Percentiles rank a stretch among this genome's conserved stretches.
Conservation (phyloP, 2,797 vertebrate species). For the Hyperoplus lanceolatus region DNA sequence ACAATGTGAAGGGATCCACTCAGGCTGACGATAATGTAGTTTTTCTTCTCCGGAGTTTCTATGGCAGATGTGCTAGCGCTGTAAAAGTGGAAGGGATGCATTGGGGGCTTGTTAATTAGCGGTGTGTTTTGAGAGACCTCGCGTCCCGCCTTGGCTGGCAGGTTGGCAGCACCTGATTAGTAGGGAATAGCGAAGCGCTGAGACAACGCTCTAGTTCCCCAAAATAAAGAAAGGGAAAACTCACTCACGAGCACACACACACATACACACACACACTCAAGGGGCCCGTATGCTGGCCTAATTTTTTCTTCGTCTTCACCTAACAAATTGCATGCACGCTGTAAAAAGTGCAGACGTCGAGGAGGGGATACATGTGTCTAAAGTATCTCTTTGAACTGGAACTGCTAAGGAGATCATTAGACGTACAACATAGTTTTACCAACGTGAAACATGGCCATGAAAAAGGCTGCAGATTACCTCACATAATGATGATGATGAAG, state of each 20-base stretch:
- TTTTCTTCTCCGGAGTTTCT: slow-evolving; percentile 78
- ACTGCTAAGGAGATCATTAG: slow-evolving; percentile 71
- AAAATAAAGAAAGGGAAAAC: slow-evolving; percentile 79
- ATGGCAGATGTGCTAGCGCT: slow-evolving; percentile 79
- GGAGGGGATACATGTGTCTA: slow-evolving; percentile 73
- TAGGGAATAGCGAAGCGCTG: slow-evolving; percentile 76
- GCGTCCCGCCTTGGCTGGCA: slow-evolving; percentile 83
- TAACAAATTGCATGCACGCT: slow-evolving; percentile 78
- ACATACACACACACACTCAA: slow-evolving; percentile 40
- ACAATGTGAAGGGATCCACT: slow-evolving; percentile 71
- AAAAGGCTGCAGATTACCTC: slow-evolving; percentile 58
- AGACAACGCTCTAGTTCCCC: slow-evolving; percentile 79
- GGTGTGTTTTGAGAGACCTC: slow-evolving; percentile 81
- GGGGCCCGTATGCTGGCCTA: slow-evolving; percentile 73
- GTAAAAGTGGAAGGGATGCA: slow-evolving; percentile 77
- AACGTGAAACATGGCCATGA: slow-evolving; percentile 45
- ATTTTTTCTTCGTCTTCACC: slow-evolving; percentile 75
- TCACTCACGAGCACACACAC: slow-evolving; percentile 21
- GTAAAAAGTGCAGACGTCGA: slow-evolving; percentile 66
- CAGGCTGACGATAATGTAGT: slow-evolving; percentile 76
- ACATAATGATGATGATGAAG: slow-evolving; percentile 35
- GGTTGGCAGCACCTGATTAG: slow-evolving; percentile 88
- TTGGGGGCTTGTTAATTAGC: slow-evolving; percentile 85
- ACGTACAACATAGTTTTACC: slow-evolving; percentile 69
- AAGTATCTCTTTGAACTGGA: slow-evolving; percentile 74